These are phyloP conservation scores for Bufo gargarizans DNA, from an alignment of 2,113 vertebrate genomes.

Conservation along the genomic window DNA sequence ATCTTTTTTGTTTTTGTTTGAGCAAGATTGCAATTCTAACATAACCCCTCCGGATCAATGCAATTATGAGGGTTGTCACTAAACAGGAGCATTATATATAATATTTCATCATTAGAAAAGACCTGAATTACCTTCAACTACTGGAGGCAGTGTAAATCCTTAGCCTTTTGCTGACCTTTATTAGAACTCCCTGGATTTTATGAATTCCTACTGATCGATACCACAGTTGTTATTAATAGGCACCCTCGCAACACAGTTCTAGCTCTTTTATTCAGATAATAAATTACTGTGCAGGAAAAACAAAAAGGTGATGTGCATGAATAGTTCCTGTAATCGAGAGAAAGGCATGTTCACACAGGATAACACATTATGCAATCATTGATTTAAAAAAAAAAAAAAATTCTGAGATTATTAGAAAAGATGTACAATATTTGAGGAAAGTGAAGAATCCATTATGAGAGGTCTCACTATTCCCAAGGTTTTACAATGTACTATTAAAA, in stretches of 20 bases:
- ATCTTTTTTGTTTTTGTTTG: too few relatives aligned
- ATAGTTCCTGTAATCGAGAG: background rate
- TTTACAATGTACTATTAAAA: background rate
- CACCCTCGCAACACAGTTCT: background rate
- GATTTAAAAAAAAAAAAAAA: background rate
- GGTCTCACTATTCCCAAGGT: background rate
- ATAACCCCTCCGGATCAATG: background rate
- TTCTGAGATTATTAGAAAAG: background rate
- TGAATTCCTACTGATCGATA: background rate
- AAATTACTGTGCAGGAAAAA: background rate
- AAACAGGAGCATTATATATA: background rate
- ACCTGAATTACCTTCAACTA: background rate
- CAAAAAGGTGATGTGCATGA: background rate
- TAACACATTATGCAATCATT: background rate
- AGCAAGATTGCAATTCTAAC: background rate
- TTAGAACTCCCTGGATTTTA: slow-evolving; percentile 5
- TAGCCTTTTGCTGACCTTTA: slow-evolving; percentile 6
- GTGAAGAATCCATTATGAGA: background rate
- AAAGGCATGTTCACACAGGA: slow-evolving; percentile 2
- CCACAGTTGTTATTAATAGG: slow-evolving; percentile 16
- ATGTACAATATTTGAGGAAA: background rate
- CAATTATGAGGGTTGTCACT: background rate
- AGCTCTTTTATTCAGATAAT: slow-evolving; percentile 5
- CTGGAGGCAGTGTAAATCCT: background rate
- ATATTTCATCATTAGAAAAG: background rate